phyloP scores from a whole-genome alignment of 2,113 vertebrate species.

The Ardeotis arabs region DNA sequence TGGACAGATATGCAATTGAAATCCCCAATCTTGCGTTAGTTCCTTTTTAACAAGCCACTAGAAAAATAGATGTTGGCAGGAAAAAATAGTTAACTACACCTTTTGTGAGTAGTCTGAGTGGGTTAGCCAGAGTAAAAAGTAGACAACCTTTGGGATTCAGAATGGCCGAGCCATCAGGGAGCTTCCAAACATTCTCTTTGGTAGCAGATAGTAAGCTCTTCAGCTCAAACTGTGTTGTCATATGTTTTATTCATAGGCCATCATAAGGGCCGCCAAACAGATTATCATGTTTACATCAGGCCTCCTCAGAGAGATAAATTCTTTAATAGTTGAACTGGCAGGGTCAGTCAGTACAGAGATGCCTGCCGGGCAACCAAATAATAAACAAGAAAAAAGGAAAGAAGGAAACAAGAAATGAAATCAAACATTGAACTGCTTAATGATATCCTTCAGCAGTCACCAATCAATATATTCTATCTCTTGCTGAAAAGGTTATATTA shows the following conservation, averaged over 20 bases:
- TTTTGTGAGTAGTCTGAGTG: constrained; percentile 55
- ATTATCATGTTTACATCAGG: constrained; percentile 89
- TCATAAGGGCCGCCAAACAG: constrained; percentile 85
- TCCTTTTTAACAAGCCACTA: constrained; percentile 73
- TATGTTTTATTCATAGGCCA: constrained; percentile 90
- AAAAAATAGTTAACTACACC: constrained; percentile 71
- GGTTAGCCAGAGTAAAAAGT: constrained; percentile 51
- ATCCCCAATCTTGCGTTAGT: constrained; percentile 25
- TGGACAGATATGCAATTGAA: neutral
- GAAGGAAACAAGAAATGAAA: constrained; percentile 10
- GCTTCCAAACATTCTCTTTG: constrained; percentile 76
- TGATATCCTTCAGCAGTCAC: constrained; percentile 74
- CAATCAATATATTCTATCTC: constrained; percentile 81
- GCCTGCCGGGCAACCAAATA: constrained; percentile 68
- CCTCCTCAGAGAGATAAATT: constrained; percentile 87
- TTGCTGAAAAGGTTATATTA: constrained; percentile 75
- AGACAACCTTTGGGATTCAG: constrained; percentile 73
- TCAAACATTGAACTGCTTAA: constrained; percentile 69
- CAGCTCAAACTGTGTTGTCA: constrained; percentile 78
- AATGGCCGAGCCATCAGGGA: constrained; percentile 67
- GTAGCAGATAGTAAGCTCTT: constrained; percentile 82
- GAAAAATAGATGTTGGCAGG: constrained; percentile 71
- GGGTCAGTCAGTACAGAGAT: constrained; percentile 73
- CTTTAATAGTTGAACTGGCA: constrained; percentile 86
- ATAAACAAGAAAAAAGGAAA: constrained; percentile 66